Evolutionary conservation across 2,797 vertebrate species (phyloP), one percentile per base, ranked within the genome.

Genomic region (Cichlasoma orientale): DNA sequence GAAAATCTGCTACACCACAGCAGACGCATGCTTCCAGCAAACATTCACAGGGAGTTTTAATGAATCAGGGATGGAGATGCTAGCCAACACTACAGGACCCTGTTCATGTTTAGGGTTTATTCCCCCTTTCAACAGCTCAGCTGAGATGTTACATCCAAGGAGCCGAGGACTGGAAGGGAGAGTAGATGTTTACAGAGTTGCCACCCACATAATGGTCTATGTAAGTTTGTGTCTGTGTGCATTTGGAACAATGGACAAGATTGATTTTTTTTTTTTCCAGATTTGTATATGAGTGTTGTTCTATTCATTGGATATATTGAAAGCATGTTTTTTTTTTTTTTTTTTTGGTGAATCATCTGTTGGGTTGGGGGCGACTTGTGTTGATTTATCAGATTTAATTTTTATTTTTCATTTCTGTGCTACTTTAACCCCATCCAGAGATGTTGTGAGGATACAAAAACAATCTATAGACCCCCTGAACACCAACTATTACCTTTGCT

Each of bases 281-380:
- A 92, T 90, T 92, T 91, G 81, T 91, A 89, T 88, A 83, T 2
- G 71, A 87, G 84, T 91, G 85, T 86, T 85, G 80, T 86, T 90
- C 57, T 89, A 58, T 86, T 88, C 74, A 61, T 87, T 31, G 29
- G 81, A 75, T 87, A 72, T 91, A 80, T 86, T 85, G 83, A 92
- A 82, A 85, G 88, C 86, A 88, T 85, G 76, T 84, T 76, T 55
- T 23, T 13, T 47, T 44, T 6, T 33, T 1, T 5, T 53, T 61
- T 56, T 78, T 81, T 78, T 53, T 58, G 11, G 75, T 88, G 84
- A 85, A 82, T 89, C 80, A 80, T 87, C 75, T 74, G 63, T 87
- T 83, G 76, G 86, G 79, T 75, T 58, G 25, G 56, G 80, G 74
- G 56, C 11, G 14, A 55, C 75, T 82, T 77, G 78, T 21, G 78